Evolutionary conservation across 2,113 vertebrate species (phyloP), one percentile per base, ranked within the genome.

Genomic region (Ondatra zibethicus): DNA sequence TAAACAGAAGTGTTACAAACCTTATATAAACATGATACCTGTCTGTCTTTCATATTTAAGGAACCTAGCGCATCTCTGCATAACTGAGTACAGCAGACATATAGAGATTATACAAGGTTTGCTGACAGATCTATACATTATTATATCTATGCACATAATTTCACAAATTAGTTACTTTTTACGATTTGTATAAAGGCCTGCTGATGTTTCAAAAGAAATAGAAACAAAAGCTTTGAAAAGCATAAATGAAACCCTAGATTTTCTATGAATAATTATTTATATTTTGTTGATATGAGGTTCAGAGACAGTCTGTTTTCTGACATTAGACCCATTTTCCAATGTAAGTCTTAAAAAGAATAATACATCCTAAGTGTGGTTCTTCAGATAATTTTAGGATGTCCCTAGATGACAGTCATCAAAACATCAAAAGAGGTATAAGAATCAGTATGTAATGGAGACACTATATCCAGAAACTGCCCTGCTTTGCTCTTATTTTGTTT

Each of bases 21-120:
- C 4, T 36, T 33, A 80, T 84, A 23, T 87, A 66, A 89, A 36
- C 8, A 77, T 29, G 1, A 25, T 63, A 65, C 5, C 27, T 19
- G 21, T 89, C 92, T 87, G 36, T 70, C 58, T 86, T 93, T 89
- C 19, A 33, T 87, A 68, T 68, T 47, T 86, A 93, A 82, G 75
- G 86, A 70, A 89, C 45, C 6, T 21, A 82, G 33, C 16, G 42
- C 19, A 65, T 75, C 65, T 81, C 61, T 12, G 7, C 0, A 25
- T 92, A 86, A 75, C 9, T 86, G 17, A 78, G 39, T 50, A 42
- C 25, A 81, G 11, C 39, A 70, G 7, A 63, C 66, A 85, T 16
- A 11, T 29, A 4, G 55, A 21, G 1, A 66, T 93, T 92, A 52
- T 29, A 97, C 72, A 82, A 84, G 25, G 29, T 11, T 77, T 92